Evolutionary conservation across 1,140 invertebrate genomes (phyloP).

Genomic region (Rhyzopertha dominica): DNA sequence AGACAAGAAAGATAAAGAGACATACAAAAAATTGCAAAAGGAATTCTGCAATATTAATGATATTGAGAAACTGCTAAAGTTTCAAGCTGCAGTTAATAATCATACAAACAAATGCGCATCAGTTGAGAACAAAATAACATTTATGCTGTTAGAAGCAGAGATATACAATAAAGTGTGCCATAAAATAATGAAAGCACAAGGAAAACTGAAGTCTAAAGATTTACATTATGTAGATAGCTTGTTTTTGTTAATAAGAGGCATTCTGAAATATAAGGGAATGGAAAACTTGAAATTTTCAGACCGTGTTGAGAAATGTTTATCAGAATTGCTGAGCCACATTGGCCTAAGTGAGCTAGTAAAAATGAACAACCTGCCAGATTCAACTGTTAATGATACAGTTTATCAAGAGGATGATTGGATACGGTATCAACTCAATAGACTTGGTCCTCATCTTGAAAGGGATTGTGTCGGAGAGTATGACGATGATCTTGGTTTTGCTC

Average conservation of each 20-base stretch:
- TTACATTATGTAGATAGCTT: constrained; percentile 8
- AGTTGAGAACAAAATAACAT: background rate
- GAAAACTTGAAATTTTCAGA: background rate
- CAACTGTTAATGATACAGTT: background rate
- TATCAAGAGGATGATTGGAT: constrained; percentile 12
- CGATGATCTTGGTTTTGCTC: constrained; percentile 22
- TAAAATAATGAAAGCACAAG: background rate
- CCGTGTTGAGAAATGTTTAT: constrained; percentile 7
- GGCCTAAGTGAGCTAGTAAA: constrained; percentile 18
- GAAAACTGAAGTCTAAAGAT: too few species aligned
- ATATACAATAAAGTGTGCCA: background rate
- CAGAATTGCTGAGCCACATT: constrained; percentile 13
- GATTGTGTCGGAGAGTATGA: constrained; percentile 11
- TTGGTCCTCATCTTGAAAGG: constrained; percentile 21
- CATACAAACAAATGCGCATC: background rate
- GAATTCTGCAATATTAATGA: too few species aligned
- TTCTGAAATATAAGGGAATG: background rate
- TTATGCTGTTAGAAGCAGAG: background rate
- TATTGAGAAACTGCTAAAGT: constrained; percentile 1
- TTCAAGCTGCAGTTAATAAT: background rate
- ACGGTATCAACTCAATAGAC: constrained; percentile 20
- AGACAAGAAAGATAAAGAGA: too few species aligned
- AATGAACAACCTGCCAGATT: constrained; percentile 15
- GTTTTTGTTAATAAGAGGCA: constrained; percentile 7
- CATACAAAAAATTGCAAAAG: background rate